phyloP scores from a whole-genome alignment of 2,888 invertebrate species.

The Leucophenga montana region DNA sequence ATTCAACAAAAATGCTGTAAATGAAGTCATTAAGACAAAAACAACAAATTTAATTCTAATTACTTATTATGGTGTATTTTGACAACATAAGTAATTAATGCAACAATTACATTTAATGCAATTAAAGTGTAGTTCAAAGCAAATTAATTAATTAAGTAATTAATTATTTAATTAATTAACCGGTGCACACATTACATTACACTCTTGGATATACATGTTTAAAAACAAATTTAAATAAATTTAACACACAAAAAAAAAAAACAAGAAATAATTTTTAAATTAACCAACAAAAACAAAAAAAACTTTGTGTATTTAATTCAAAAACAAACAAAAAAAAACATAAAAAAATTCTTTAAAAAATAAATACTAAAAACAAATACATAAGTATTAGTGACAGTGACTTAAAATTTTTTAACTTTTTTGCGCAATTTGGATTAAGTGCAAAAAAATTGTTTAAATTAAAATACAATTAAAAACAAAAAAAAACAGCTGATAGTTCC shows the following conservation, averaged over 20 bases:
- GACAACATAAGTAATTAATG: constrained; percentile 6
- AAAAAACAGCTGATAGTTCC: constrained; percentile 17
- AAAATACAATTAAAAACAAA: constrained; percentile 1
- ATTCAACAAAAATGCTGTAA: not conserved
- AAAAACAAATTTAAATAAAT: constrained; percentile 9
- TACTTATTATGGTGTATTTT: too few relatives aligned
- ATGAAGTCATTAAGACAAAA: constrained; percentile 11
- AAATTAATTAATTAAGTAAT: constrained; percentile 9
- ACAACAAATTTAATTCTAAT: not conserved
- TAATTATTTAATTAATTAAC: constrained; percentile 4
- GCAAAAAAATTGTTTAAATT: not conserved
- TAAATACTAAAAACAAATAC: not conserved
- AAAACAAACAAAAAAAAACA: too few relatives aligned
- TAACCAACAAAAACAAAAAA: too few relatives aligned
- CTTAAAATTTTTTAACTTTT: not conserved
- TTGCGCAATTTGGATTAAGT: not conserved
- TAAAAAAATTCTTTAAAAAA: too few relatives aligned
- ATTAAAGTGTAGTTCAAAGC: not conserved
- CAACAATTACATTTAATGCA: not conserved
- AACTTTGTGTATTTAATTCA: too few relatives aligned
- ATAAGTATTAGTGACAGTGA: not conserved
- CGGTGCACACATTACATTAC: not conserved
- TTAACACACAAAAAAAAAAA: too few relatives aligned
- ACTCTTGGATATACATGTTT: not conserved
- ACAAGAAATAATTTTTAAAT: too few relatives aligned